Evolutionary conservation across 2,113 vertebrate genomes (phyloP).

Genomic region (Diglossa brunneiventris): DNA sequence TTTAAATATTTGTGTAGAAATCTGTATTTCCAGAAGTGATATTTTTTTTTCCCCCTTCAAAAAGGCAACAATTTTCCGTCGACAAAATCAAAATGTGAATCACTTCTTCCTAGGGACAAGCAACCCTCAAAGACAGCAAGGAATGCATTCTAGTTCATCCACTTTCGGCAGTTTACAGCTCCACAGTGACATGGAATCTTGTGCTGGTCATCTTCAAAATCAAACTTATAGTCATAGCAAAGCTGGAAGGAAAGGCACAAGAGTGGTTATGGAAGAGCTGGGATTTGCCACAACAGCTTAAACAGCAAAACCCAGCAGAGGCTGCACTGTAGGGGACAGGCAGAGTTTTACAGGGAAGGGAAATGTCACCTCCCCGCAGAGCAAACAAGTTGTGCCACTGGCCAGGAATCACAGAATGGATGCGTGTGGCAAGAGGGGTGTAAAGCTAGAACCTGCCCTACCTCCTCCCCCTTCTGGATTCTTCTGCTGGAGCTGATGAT

Average conservation of each 20-base stretch:
- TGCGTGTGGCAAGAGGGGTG: accelerated
- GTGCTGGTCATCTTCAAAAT: slow-evolving; percentile 98
- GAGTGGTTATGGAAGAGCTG: neutral
- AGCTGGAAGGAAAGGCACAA: slow-evolving; percentile 77
- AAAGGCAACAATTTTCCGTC: slow-evolving; percentile 50
- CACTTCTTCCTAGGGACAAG: slow-evolving; percentile 75
- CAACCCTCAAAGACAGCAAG: slow-evolving; percentile 75
- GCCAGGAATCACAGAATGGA: neutral
- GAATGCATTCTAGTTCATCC: slow-evolving; percentile 94
- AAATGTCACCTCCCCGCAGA: neutral
- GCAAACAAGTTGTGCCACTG: neutral
- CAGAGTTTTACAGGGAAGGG: accelerated
- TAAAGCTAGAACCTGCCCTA: slow-evolving; percentile 13
- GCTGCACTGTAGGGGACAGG: accelerated
- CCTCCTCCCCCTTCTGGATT: slow-evolving; percentile 98
- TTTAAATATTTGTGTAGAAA: slow-evolving; percentile 11
- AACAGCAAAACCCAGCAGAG: accelerated
- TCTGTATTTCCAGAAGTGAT: slow-evolving; percentile 53
- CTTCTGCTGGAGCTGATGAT: slow-evolving; percentile 96
- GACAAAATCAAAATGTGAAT: slow-evolving; percentile 55
- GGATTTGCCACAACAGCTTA: neutral
- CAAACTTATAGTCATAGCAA: slow-evolving; percentile 98
- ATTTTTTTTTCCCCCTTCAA: neutral
- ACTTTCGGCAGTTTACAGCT: slow-evolving; percentile 96
- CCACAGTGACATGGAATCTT: slow-evolving; percentile 99